These are phyloP conservation scores for Diarsia dahlii DNA, from an alignment of 2,888 invertebrate species.

Conservation along the genomic window DNA sequence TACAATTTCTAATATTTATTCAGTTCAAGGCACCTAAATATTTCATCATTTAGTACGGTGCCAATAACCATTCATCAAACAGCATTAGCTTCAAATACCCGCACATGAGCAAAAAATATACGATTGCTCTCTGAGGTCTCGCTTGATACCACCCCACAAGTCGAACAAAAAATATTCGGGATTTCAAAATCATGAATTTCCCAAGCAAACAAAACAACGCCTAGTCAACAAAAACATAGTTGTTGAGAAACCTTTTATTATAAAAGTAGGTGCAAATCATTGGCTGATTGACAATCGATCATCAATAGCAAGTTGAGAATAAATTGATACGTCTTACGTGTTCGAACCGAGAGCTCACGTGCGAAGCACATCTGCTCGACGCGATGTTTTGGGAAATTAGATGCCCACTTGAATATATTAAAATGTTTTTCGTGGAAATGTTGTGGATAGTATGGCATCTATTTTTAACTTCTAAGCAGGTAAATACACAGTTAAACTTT, in stretches of 20 bases:
- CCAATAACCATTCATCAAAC: constrained; percentile 18
- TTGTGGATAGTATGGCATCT: constrained; percentile 14
- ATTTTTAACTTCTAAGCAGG: constrained; percentile 21
- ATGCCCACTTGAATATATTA: constrained; percentile 23
- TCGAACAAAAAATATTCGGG: not conserved
- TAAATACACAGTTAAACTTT: constrained; percentile 16
- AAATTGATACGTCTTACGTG: constrained; percentile 37
- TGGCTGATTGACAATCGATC: constrained; percentile 18
- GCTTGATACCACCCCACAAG: constrained; percentile 9
- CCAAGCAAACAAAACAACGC: not conserved
- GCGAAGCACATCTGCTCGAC: constrained; percentile 29
- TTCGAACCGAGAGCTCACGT: constrained; percentile 27
- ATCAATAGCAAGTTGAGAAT: constrained; percentile 21
- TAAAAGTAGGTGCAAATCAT: constrained; percentile 4
- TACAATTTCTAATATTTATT: constrained; percentile 21
- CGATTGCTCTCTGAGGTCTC: constrained; percentile 2
- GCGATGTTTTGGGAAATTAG: constrained; percentile 41
- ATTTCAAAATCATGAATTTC: constrained; percentile 14
- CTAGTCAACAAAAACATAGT: constrained; percentile 20
- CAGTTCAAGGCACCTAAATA: not conserved
- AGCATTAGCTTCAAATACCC: not conserved
- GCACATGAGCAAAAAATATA: constrained; percentile 12
- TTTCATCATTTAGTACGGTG: constrained; percentile 1
- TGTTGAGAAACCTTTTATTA: constrained; percentile 27
- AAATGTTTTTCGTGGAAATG: constrained; percentile 33